Evolutionary conservation across 1,140 invertebrate species (phyloP).

Genomic region (Saccostrea glomerata): DNA sequence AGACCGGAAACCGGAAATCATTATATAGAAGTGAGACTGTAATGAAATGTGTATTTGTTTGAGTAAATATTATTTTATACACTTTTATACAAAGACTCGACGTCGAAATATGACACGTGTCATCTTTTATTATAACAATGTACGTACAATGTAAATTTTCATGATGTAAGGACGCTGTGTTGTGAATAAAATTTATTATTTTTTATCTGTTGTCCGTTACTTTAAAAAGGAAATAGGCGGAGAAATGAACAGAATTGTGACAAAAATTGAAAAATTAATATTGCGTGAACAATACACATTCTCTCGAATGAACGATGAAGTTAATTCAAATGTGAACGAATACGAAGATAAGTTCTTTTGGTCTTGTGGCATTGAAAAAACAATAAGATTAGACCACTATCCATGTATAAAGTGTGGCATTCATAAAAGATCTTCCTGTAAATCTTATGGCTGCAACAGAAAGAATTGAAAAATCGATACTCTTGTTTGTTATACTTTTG

Average conservation of each 20-base stretch:
- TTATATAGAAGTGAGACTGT: slow-evolving; percentile 31
- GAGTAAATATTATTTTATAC: slow-evolving; percentile 31
- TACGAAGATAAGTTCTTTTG: no score
- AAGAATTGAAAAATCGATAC: no score
- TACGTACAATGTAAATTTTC: slow-evolving; percentile 55
- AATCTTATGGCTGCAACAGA: no score
- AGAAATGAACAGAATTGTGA: background rate
- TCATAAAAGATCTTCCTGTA: no score
- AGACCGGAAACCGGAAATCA: slow-evolving; percentile 40
- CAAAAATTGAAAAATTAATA: background rate
- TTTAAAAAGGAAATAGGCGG: background rate
- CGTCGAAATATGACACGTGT: slow-evolving; percentile 19
- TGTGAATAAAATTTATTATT: slow-evolving; percentile 48
- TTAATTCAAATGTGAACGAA: no score
- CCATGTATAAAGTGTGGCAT: no score
- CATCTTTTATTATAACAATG: slow-evolving; percentile 52
- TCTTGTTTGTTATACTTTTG: no score
- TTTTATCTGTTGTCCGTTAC: slow-evolving; percentile 22
- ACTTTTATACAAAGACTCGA: slow-evolving; percentile 38
- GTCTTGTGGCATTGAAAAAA: no score
- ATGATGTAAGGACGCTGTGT: slow-evolving; percentile 54
- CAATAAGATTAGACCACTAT: no score
- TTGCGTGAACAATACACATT: no score
- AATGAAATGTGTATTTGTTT: slow-evolving; percentile 19
- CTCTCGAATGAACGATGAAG: no score